phyloP scores from a whole-genome alignment of 2,113 vertebrate species.

The Strigops habroptila region DNA sequence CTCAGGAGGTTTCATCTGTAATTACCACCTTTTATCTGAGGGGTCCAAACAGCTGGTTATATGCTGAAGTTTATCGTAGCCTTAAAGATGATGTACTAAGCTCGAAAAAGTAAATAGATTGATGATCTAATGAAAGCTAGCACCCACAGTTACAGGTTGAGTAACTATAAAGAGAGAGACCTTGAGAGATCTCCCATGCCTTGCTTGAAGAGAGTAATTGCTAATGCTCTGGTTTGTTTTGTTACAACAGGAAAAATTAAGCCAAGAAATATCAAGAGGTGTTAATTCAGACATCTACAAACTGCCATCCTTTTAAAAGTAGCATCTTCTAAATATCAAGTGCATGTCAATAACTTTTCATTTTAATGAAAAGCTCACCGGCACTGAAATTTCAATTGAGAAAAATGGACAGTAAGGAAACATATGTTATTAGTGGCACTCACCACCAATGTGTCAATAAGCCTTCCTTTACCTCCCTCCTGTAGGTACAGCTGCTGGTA shows the following conservation, averaged over 20 bases:
- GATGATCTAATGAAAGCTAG: neutral
- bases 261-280: neutral
- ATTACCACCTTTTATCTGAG: neutral
- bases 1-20: neutral
- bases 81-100: neutral
- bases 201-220: neutral
- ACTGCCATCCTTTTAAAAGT: neutral
- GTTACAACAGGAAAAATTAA: neutral
- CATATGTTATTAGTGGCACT: neutral
- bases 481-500: neutral
- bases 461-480: neutral
- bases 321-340: neutral
- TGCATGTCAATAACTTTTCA: neutral
- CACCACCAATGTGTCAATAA: neutral
- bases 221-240: neutral
- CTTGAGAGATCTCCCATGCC: neutral
- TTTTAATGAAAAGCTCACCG: neutral
- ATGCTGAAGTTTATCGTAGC: neutral
- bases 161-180: neutral
- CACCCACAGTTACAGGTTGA: neutral
- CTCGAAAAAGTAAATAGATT: neutral
- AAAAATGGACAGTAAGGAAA: neutral
- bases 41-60: neutral
- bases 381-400: neutral
- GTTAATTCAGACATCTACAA: neutral